Evolutionary conservation across 1,140 invertebrate species (phyloP), one percentile per base, ranked within the genome.

Genomic region (Tetramorium parvispinum): DNA sequence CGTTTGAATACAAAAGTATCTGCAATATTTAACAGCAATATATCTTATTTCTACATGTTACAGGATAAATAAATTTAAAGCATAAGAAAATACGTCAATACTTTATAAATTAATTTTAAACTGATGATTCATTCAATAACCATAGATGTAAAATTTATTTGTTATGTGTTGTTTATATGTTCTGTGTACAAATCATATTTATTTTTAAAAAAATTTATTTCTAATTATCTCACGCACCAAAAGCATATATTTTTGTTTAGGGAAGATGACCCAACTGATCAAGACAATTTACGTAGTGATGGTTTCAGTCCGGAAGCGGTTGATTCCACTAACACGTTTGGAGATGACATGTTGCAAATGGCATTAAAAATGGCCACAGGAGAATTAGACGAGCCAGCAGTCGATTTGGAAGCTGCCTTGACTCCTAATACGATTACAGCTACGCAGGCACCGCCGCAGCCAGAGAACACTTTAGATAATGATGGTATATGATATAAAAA

Each of bases 271-370:
- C 95, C 95, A 83, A 93, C 89, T 76, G 92, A 89, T 66, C 89
- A 87, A 59, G 87, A 79, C 66, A 92, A 92, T 85, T 61, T 89
- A 51, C 83, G 88, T 53, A 85, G 88, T 59, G 90, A 92, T 61
- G 94, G 92, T 78, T 96, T 96, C 88, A 97, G 96, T 93, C 96
- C 97, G 3, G 96, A 96, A 91, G 93, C 91, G 6, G 96, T 96
- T 7, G 96, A 96, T 85, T 95, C 96, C 2, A 97, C 96, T 91
- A 97, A 97, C 89, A 96, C 97, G 0, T 97, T 97, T 89, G 97
- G 97, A 8, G 98, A 98, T 85, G 98, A 98, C 92, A 97, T 98
- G 96, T 94, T 98, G 1, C 97, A 98, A 95, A 98, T 98, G 96
- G 98, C 98, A 7, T 93, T 98, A 1, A 97, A 98, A 94, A 98